Percentiles rank a stretch among this genome's conserved stretches.
phyloP scores from a whole-genome alignment of 2,797 vertebrate genomes.

The Morelia viridis region DNA sequence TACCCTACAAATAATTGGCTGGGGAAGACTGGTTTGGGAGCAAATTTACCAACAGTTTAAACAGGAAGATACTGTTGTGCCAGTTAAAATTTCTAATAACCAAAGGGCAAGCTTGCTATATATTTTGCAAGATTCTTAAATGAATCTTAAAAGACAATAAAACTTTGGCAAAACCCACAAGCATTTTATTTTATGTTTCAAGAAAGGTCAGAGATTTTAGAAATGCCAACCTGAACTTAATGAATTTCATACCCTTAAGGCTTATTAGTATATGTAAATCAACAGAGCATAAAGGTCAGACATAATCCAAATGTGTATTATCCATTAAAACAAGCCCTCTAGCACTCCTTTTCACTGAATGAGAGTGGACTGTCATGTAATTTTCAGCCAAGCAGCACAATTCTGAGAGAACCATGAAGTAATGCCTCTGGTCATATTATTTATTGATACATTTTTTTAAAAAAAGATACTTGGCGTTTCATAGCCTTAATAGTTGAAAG shows the following conservation, averaged over 20 bases:
- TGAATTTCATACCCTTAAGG: neutral
- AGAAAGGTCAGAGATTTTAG: neutral
- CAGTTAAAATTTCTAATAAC: neutral
- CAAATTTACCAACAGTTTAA: constrained; percentile 26
- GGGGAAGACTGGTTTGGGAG: neutral
- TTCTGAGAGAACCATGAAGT: neutral
- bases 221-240: neutral
- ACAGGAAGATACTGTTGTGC: neutral
- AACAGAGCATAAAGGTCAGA: neutral
- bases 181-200: neutral
- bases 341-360: neutral
- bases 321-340: neutral
- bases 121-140: rapidly evolving
- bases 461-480: neutral
- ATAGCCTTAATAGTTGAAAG: constrained; percentile 5
- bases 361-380: neutral
- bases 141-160: neutral
- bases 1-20: neutral
- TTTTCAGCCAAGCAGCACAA: neutral
- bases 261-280: neutral
- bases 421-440: neutral
- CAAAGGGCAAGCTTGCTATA: neutral
- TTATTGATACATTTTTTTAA: neutral
- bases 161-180: neutral
- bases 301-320: neutral